These are phyloP conservation scores for Ligdia adustata DNA, from an alignment of 2,888 invertebrate species.

Conservation along the genomic window DNA sequence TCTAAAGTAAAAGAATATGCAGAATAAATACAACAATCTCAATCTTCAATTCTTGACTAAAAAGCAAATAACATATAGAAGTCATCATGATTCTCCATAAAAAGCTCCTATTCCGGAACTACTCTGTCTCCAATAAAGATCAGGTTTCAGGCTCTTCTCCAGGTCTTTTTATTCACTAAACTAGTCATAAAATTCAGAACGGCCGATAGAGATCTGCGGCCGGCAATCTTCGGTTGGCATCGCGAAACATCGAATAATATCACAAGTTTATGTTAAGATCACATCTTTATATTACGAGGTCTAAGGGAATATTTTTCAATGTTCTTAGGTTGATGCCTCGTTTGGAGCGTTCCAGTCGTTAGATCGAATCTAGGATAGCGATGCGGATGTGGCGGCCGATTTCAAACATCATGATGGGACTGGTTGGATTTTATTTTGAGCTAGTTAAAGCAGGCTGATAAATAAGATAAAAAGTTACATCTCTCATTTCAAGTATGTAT, in stretches of 20 bases:
- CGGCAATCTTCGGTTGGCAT: constrained; percentile 58
- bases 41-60: too few relatives aligned
- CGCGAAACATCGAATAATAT: constrained; percentile 65
- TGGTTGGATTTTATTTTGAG: too few relatives aligned
- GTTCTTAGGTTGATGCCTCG: constrained; percentile 36
- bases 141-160: constrained; percentile 19
- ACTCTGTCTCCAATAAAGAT: constrained; percentile 14
- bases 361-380: constrained; percentile 27
- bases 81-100: background rate
- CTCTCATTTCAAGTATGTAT: too few relatives aligned
- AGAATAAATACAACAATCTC: too few relatives aligned
- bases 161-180: constrained; percentile 49
- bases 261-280: constrained; percentile 65
- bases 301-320: constrained; percentile 46
- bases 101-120: constrained; percentile 14
- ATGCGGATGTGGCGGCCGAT: background rate
- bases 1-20: too few relatives aligned
- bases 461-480: too few relatives aligned
- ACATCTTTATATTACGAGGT: constrained; percentile 49
- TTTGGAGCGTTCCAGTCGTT: constrained; percentile 38
- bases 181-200: constrained; percentile 61
- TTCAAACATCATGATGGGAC: too few relatives aligned
- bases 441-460: too few relatives aligned
- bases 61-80: too few relatives aligned
- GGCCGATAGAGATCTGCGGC: constrained; percentile 54